Percentiles rank a stretch among this genome's conserved stretches.
Conservation (phyloP, 2,797 vertebrate genomes). For the Sebastes ruberrimus region DNA sequence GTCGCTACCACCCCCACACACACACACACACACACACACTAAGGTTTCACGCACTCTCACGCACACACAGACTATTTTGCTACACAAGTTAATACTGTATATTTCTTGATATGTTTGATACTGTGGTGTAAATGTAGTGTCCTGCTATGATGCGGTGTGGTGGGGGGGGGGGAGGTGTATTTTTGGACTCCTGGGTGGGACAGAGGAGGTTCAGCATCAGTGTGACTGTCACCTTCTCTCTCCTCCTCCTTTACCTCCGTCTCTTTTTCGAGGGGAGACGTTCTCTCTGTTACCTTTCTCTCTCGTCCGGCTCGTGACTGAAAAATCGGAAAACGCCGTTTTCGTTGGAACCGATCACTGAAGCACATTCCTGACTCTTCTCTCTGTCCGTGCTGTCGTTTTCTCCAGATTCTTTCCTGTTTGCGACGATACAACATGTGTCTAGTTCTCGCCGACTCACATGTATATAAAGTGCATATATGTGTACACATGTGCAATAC, state of each 20-base stretch:
- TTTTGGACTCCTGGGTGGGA: constrained; percentile 35
- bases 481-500: constrained; percentile 87
- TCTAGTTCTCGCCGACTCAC: constrained; percentile 78
- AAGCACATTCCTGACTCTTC: constrained; percentile 84
- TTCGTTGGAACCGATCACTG: constrained; percentile 68
- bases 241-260: constrained; percentile 31
- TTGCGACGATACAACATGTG: constrained; percentile 65
- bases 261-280: constrained; percentile 13
- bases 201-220: constrained; percentile 14
- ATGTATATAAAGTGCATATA: constrained; percentile 84
- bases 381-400: constrained; percentile 65
- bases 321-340: constrained; percentile 57
- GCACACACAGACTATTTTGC: constrained; percentile 72
- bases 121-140: constrained; percentile 82
- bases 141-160: constrained; percentile 51
- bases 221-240: constrained; percentile 22
- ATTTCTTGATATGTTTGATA: constrained; percentile 81
- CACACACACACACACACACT: neutral
- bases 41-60: constrained; percentile 24
- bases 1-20: constrained; percentile 10
- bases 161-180: neutral
- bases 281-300: constrained; percentile 43
- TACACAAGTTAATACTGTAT: constrained; percentile 78
- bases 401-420: constrained; percentile 74
- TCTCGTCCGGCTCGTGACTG: constrained; percentile 57